phyloP scores from a whole-genome alignment of 1,140 invertebrate species.

The Heliconius hermathena region DNA sequence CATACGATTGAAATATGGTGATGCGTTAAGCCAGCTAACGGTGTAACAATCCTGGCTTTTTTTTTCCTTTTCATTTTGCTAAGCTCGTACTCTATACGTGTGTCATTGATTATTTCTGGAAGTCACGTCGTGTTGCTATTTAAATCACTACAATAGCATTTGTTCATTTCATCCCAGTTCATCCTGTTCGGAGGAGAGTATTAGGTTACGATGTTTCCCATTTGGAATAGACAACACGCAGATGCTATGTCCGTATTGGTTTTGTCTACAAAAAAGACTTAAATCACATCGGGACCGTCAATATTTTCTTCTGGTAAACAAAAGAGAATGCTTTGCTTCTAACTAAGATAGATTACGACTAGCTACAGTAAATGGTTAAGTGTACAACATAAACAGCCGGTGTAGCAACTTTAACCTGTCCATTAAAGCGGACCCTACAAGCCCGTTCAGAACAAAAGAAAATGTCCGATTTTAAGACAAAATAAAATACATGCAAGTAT shows the following conservation, averaged over 20 bases:
- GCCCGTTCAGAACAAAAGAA: not conserved
- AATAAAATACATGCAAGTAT: not conserved
- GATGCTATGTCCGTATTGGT: conserved; percentile 74
- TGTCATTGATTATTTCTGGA: conserved; percentile 65
- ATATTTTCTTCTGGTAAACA: conserved; percentile 75
- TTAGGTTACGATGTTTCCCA: conserved; percentile 71
- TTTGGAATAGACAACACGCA: conserved; percentile 76
- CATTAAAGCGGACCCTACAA: conserved; percentile 5
- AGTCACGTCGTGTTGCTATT: conserved; percentile 60
- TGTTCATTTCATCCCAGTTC: conserved; percentile 63
- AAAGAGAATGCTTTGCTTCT: conserved; percentile 59
- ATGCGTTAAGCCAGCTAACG: conserved; percentile 77
- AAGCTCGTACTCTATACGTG: conserved; percentile 52
- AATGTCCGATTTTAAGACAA: not conserved
- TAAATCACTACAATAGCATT: conserved; percentile 63
- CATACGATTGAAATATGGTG: conserved; percentile 78
- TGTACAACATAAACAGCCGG: conserved; percentile 16
- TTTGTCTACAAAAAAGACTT: conserved; percentile 77
- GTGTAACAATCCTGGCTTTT: conserved; percentile 64
- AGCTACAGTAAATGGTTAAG: conserved; percentile 46
- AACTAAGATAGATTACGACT: conserved; percentile 71
- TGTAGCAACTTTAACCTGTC: conserved; percentile 22
- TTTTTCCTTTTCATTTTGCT: conserved; percentile 71
- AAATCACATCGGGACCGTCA: conserved; percentile 72
- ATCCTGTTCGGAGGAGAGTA: conserved; percentile 60